Evolutionary conservation across 2,113 vertebrate species (phyloP).

Genomic region (Chionis minor): DNA sequence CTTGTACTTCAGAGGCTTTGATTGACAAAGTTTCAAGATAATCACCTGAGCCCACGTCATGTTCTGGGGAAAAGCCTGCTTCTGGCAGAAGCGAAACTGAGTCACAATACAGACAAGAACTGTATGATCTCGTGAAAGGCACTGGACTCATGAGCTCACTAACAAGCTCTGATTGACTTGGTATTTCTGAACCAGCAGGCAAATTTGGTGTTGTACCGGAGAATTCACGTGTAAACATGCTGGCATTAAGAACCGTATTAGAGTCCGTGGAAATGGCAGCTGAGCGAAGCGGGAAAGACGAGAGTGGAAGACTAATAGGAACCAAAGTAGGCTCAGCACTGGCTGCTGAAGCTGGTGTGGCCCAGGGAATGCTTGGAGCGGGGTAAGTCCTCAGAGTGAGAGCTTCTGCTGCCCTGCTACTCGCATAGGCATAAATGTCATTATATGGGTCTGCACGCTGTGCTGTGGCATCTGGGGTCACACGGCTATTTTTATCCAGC

Average conservation of each 20-base stretch:
- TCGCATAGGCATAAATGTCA: neutral
- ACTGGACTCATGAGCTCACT: slow-evolving; percentile 69
- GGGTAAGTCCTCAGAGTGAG: neutral
- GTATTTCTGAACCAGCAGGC: slow-evolving; percentile 16
- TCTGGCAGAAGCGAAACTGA: slow-evolving; percentile 70
- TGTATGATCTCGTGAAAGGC: slow-evolving; percentile 66
- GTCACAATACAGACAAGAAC: slow-evolving; percentile 69
- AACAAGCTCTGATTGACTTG: neutral
- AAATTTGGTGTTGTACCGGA: neutral
- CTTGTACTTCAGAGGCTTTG: slow-evolving; percentile 67
- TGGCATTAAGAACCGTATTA: neutral
- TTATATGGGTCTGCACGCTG: neutral
- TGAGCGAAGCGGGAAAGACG: neutral
- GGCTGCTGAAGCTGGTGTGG: neutral
- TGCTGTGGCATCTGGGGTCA: neutral
- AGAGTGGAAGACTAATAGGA: slow-evolving; percentile 9
- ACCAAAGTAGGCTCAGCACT: neutral
- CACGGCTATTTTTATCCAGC: neutral
- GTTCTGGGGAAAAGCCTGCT: slow-evolving; percentile 73
- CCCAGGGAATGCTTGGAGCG: neutral
- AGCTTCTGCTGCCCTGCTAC: neutral
- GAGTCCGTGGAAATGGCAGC: neutral
- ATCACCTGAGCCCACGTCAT: slow-evolving; percentile 86
- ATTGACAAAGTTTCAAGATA: slow-evolving; percentile 82
- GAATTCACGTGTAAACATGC: slow-evolving; percentile 36